Conservation (phyloP, 2,113 vertebrate genomes). For the Axis porcinus region DNA sequence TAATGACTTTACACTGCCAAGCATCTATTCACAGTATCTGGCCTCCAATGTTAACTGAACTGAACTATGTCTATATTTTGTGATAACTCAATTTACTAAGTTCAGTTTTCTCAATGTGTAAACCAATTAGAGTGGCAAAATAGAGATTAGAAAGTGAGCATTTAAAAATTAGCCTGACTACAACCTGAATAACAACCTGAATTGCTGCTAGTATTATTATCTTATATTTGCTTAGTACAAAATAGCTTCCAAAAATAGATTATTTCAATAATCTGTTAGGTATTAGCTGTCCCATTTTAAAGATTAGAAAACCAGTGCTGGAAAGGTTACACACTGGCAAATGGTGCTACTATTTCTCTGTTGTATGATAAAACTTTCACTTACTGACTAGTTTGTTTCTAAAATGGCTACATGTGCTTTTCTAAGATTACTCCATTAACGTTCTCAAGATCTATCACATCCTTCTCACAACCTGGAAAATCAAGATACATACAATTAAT, state of each 20-base stretch:
- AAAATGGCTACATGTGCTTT: background rate
- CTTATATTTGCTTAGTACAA: background rate
- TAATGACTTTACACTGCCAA: conserved; percentile 40
- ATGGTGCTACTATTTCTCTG: background rate
- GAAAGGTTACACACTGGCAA: background rate
- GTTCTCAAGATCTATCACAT: background rate
- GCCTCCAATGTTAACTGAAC: conserved; percentile 14
- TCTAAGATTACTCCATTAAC: background rate
- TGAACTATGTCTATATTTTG: conserved; percentile 5
- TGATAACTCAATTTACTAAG: conserved; percentile 24
- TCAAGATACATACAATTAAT: background rate
- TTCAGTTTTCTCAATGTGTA: background rate
- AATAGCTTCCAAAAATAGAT: background rate
- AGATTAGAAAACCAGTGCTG: background rate
- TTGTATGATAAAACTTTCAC: background rate
- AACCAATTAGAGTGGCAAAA: background rate
- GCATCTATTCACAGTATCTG: conserved; percentile 3
- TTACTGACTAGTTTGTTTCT: background rate
- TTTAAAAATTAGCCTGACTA: background rate
- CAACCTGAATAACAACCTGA: background rate
- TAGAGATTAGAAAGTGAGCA: background rate
- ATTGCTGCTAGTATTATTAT: background rate
- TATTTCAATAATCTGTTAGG: background rate
- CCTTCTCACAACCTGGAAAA: background rate
- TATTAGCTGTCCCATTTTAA: background rate